These are phyloP conservation scores for Chironomus striatipennis DNA, from an alignment of 1,140 invertebrate genomes.

Conservation along the genomic window DNA sequence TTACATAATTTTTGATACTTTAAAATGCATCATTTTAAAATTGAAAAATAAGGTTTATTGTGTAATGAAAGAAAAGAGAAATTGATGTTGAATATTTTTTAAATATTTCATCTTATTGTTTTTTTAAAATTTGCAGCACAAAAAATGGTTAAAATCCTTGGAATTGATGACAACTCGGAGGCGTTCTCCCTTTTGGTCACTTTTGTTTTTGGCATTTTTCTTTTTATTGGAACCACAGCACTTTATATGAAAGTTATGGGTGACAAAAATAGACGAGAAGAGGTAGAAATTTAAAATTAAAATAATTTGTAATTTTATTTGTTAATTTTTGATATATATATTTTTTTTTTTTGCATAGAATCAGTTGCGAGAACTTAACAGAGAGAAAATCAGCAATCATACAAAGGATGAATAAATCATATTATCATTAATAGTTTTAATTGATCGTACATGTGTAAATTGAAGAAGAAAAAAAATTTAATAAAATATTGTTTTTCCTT, in stretches of 20 bases:
- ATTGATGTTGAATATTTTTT: too few relatives aligned
- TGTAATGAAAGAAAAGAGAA: too few relatives aligned
- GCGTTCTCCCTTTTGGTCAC: neutral
- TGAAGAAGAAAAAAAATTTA: too few relatives aligned
- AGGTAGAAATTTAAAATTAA: neutral
- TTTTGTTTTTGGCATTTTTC: neutral
- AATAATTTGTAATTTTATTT: too few relatives aligned
- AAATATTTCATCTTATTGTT: too few relatives aligned
- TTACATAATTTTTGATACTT: too few relatives aligned
- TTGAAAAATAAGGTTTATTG: too few relatives aligned
- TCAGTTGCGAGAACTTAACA: neutral
- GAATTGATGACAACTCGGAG: conserved; percentile 13
- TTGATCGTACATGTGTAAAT: too few relatives aligned
- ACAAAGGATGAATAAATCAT: neutral
- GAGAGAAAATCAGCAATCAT: neutral
- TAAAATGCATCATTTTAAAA: too few relatives aligned
- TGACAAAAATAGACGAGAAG: neutral
- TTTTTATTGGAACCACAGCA: neutral
- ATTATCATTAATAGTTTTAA: too few relatives aligned
- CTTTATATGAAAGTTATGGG: neutral
- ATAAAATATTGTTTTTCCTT: too few relatives aligned
- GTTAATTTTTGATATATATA: neutral
- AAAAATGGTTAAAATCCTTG: neutral
- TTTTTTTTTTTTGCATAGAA: neutral
- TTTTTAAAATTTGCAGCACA: neutral